Base-by-base conservation (phyloP, 2,113 vertebrate species). In the Sterna hirundo region DNA sequence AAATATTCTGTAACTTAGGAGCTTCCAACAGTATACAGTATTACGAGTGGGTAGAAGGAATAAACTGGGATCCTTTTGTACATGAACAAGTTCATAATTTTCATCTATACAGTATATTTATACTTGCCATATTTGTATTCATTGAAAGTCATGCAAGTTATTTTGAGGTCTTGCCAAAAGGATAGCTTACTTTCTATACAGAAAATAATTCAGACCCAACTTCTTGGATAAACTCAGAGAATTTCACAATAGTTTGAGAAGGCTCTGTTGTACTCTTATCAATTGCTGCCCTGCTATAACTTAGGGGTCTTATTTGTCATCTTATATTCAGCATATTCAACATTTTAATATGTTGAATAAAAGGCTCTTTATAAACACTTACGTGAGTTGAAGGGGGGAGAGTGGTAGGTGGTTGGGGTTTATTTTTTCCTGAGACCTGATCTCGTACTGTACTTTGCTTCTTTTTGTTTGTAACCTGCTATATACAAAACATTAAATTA, bases 401-500 rank as follows among this genome's bases (percentile, higher is more conserved):
- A 38, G 16, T 49, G 11, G 52, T 51, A n/a, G 40, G 32, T 62
- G 9, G 6, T 51, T 86, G 46, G 3, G 2, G 2, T 36, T 19
- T 64, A 10, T 44, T 54, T 69, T 88, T 84, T 90, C 49, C 58
- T 30, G 36, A 83, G 55, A 51, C 51, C 49, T 95, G 69, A 91
- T 93, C 52, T 96, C 61, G 57, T 78, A 30, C 27, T 85, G 58
- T 62, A 61, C 52, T 94, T 95, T 9, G 7, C 22, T 61, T 40
- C 15, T 80, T 79, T 85, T 62, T 1, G 4, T 62, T 64, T 70
- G 36, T 78, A 54, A 70, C 62, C n/a, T 90, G 34, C 57, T 86
- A 27, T 74, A 47, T 92, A n/a, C 29, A 93, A 85, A 93, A 57
- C 47, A 64, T 88, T 68, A 79, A 92, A 84, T 94, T 84, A 88